phyloP scores from a whole-genome alignment of 1,140 invertebrate genomes.

The Brachionus rotundiformis region DNA sequence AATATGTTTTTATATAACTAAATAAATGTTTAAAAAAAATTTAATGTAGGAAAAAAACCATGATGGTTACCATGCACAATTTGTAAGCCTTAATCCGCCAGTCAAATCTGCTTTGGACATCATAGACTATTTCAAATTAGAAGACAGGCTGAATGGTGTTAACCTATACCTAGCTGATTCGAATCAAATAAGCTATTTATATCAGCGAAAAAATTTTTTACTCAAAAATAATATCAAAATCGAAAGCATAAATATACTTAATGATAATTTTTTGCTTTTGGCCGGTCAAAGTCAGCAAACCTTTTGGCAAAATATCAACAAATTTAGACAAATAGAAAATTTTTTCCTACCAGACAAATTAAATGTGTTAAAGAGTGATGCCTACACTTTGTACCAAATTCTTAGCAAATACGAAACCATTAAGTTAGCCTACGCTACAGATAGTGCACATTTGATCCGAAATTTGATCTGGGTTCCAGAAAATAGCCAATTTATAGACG shows the following conservation, averaged over 20 bases:
- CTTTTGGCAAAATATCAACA: background rate
- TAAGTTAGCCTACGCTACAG: background rate
- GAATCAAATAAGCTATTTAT: background rate
- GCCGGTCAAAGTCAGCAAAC: background rate
- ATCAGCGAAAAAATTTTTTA: background rate
- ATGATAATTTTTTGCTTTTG: background rate
- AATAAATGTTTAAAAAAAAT: no score
- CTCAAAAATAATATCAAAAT: background rate
- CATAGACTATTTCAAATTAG: background rate
- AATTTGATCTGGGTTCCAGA: constrained; percentile 20
- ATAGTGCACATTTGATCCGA: background rate
- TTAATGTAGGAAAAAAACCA: no score
- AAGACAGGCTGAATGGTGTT: background rate
- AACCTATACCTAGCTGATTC: background rate
- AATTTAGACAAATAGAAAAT: background rate
- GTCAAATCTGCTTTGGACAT: background rate
- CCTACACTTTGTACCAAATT: background rate
- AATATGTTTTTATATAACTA: no score
- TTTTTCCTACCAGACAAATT: constrained; percentile 8
- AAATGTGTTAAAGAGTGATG: background rate
- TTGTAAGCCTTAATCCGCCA: background rate
- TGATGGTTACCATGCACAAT: background rate
- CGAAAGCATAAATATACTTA: background rate
- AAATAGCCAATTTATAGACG: background rate
- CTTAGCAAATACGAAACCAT: background rate